phyloP scores from a whole-genome alignment of 2,113 vertebrate species.

The Otocyon megalotis region DNA sequence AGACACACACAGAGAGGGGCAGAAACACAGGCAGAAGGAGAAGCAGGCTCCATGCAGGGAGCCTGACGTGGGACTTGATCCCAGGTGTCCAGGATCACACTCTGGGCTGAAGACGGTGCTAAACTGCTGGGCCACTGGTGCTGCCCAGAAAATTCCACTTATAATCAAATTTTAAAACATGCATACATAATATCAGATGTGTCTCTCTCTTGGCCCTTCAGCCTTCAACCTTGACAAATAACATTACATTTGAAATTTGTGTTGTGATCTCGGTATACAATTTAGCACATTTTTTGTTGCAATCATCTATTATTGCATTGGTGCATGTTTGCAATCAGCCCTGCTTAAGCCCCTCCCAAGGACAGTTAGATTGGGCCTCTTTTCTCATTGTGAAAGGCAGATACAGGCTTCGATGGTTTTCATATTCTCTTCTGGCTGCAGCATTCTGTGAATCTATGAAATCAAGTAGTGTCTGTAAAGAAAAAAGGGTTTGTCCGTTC shows the following conservation, averaged over 20 bases:
- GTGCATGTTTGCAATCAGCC: neutral
- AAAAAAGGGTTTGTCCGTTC: neutral
- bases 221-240: slow-evolving; percentile 28
- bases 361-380: neutral
- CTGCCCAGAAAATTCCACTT: neutral
- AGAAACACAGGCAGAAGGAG: no score
- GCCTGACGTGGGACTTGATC: no score
- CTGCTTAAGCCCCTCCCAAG: neutral
- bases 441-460: neutral
- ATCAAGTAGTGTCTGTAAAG: neutral
- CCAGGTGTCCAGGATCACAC: no score
- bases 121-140: no score
- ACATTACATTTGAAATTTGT: slow-evolving; percentile 47
- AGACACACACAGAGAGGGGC: no score
- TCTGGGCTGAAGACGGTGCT: no score
- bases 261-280: neutral
- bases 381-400: neutral
- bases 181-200: neutral
- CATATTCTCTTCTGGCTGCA: neutral
- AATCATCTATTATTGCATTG: neutral
- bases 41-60: no score
- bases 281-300: slow-evolving; percentile 37
- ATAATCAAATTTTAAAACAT: slow-evolving; percentile 10
- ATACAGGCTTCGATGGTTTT: neutral
- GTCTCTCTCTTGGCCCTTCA: neutral